These are phyloP conservation scores for Diabrotica virgifera DNA, from an alignment of 1,140 invertebrate genomes.

Conservation along the genomic window DNA sequence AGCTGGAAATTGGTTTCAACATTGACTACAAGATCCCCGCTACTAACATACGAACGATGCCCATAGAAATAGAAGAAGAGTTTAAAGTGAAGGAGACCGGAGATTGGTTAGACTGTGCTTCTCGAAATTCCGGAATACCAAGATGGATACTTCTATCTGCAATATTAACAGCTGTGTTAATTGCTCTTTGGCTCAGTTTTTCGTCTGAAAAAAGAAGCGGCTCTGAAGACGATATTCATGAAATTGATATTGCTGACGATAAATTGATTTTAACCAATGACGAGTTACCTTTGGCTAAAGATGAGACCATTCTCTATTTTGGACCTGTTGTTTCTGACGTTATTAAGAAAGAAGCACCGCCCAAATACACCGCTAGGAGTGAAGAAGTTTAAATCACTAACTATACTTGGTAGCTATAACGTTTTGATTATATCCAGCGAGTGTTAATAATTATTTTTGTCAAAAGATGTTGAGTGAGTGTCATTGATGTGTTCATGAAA, in stretches of 20 bases:
- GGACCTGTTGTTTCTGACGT: neutral
- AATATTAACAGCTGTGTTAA: conserved; percentile 31
- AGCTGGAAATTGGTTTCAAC: conserved; percentile 36
- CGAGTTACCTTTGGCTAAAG: conserved; percentile 14
- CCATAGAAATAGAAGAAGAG: conserved; percentile 32
- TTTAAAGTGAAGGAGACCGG: conserved; percentile 21
- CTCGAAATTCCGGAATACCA: conserved; percentile 38
- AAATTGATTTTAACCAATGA: conserved; percentile 23
- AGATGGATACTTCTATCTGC: conserved; percentile 33
- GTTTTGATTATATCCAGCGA: neutral
- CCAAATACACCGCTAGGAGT: conserved; percentile 21
- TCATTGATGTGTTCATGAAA: too few relatives aligned
- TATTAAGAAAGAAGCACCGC: conserved; percentile 9
- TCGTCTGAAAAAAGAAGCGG: conserved; percentile 25
- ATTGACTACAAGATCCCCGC: conserved; percentile 42
- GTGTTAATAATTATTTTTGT: neutral
- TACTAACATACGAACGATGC: conserved; percentile 38
- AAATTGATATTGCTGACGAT: conserved; percentile 23
- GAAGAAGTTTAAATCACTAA: conserved; percentile 24
- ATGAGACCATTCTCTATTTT: conserved; percentile 9
- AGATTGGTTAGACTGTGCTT: conserved; percentile 41
- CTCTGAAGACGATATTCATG: conserved; percentile 7
- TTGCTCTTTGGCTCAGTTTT: conserved; percentile 32
- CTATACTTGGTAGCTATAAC: neutral
- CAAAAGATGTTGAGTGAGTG: neutral